phyloP scores from a whole-genome alignment of 2,113 vertebrate species.

The Origma solitaria region DNA sequence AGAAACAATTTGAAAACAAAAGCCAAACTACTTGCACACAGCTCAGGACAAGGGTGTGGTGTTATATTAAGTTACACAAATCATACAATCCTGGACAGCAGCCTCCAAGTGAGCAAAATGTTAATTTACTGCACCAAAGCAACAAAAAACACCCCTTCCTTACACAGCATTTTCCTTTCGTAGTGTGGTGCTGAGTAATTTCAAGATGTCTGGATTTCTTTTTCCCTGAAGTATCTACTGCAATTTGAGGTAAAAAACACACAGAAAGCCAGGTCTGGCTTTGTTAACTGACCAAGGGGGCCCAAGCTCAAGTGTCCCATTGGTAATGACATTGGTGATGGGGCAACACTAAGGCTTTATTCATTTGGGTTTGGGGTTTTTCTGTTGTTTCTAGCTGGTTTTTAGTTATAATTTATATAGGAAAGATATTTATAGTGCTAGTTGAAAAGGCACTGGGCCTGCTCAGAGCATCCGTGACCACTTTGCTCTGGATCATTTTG shows the following conservation, averaged over 20 bases:
- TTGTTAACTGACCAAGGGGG: not conserved
- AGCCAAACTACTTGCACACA: not conserved
- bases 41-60: conserved; percentile 16
- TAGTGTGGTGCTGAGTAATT: not conserved
- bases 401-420: too few relatives aligned
- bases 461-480: accelerated
- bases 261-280: not conserved
- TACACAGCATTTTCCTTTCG: not conserved
- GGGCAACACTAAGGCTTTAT: not conserved
- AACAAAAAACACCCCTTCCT: not conserved
- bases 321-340: accelerated
- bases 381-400: not conserved
- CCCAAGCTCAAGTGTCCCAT: not conserved
- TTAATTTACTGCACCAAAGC: not conserved
- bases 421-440: not conserved
- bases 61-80: not conserved
- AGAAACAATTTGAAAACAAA: not conserved
- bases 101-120: not conserved
- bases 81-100: not conserved
- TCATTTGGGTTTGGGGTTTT: not conserved
- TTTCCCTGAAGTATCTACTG: not conserved
- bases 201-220: not conserved
- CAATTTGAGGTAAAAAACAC: not conserved
- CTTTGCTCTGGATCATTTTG: not conserved
- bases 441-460: not conserved